Base-by-base conservation (phyloP, 2,797 vertebrate genomes). In the Setipinna tenuifilis region DNA sequence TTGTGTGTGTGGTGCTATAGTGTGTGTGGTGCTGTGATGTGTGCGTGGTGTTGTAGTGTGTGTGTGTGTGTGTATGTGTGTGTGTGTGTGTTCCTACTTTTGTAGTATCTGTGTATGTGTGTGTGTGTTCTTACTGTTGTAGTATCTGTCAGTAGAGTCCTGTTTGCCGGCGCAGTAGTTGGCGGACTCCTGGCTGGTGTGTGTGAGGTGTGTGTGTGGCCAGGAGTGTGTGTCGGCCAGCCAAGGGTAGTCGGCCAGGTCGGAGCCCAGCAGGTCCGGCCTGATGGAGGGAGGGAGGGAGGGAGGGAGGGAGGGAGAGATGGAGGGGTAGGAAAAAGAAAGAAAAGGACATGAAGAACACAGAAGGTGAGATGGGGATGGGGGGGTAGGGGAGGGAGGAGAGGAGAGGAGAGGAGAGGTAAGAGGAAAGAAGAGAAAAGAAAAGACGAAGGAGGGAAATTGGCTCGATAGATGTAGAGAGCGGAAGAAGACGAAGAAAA, bases 201-300 rank as follows among this genome's bases (percentile, higher is more conserved):
- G 93, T 75, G 94, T 85, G 54, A 97, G 93, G 88, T 93, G 96
- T 0, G 95, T 95, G 83, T 91, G 95, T 0, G 91, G 97, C 98
- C 98, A 99, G 0, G 97, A 95, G 84, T 9, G 50, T 9, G 50
- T 14, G 50, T 98, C 98, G 0, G 96, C 96, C 87, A 99, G 94
- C 98, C 98, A 99, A 0, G 97, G 98, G 90, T 98, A 98, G 91
- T 94, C 95, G 12, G 95, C 95, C 87, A 96, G 87, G 6, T 96
- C 94, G 0, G 96, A 95, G 12, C 96, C 95, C 86, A 97, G 90
- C 93, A 97, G 94, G 84, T 94, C 94, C 6, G 96, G 95, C 87
- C 95, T 97, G 71, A 16, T 1, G 9, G 50, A 54, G 50, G 50
- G 14, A 54, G 7, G 50, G 50, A 9, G 50, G 35, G 4, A 7